Percentiles rank a stretch among this genome's conserved stretches.
These are phyloP conservation scores for Melanotaenia duboulayi DNA, from an alignment of 2,113 vertebrate genomes.

Conservation along the genomic window DNA sequence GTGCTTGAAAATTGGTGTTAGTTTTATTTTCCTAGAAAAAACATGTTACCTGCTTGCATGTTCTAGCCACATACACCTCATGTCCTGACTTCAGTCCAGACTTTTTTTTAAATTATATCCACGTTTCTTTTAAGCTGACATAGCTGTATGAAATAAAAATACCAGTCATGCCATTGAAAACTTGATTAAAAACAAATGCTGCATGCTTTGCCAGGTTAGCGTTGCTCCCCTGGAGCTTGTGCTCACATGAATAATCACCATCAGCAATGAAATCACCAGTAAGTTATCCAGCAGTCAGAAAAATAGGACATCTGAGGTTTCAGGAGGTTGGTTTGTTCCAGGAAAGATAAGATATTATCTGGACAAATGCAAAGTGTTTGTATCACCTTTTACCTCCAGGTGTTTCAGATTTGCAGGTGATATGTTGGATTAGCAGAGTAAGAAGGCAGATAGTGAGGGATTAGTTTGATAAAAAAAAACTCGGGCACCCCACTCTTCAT, in stretches of 20 bases:
- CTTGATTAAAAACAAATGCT: not conserved
- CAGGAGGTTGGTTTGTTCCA: constrained; percentile 1
- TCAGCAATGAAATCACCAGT: constrained; percentile 10
- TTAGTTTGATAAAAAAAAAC: constrained; percentile 33
- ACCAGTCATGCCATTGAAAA: not conserved
- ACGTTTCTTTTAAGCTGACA: not conserved
- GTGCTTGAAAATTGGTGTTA: no score
- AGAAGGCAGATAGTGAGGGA: constrained; percentile 32
- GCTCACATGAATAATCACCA: constrained; percentile 5
- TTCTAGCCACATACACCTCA: no score
- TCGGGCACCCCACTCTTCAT: not conserved
- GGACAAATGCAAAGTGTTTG: constrained; percentile 33
- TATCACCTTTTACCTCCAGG: constrained; percentile 41
- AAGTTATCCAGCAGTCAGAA: not conserved
- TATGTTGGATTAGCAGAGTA: constrained; percentile 29
- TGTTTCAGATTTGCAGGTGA: constrained; percentile 47
- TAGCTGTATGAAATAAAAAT: not conserved
- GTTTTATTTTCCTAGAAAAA: no score
- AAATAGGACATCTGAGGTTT: not conserved
- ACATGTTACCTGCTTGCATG: no score
- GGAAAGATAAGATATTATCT: constrained; percentile 34
- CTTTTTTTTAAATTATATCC: no score
- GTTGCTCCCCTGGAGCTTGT: accelerated
- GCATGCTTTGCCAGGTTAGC: not conserved
- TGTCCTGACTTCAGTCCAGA: no score